Conservation (phyloP, 2,797 vertebrate species). For the Poeciliopsis paucimaculata region DNA sequence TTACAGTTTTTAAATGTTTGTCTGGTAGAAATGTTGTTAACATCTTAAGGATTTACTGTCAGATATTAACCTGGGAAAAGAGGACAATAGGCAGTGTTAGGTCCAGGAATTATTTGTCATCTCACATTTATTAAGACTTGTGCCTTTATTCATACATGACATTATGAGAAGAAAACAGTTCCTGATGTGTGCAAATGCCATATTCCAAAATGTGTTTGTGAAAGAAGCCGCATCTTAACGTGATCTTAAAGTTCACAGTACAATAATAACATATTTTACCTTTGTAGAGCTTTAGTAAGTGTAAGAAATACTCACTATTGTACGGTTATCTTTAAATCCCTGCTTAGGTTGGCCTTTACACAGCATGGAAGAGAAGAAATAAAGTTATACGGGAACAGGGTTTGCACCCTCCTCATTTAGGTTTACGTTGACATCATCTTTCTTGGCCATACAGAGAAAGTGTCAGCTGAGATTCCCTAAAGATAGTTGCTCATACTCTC, state of each 20-base stretch:
- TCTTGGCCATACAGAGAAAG: slow-evolving; percentile 19
- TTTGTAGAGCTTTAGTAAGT: neutral
- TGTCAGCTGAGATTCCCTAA: slow-evolving; percentile 30
- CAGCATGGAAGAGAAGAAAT: neutral
- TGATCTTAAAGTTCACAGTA: neutral
- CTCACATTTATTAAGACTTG: neutral
- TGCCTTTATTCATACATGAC: neutral
- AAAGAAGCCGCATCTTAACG: neutral
- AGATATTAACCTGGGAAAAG: neutral
- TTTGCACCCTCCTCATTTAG: slow-evolving; percentile 4
- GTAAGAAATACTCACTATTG: neutral
- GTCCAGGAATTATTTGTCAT: neutral
- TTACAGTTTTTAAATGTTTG: neutral
- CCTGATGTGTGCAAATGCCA: neutral
- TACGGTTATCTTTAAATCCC: neutral
- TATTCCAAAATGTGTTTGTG: neutral
- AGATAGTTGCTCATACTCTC: slow-evolving; percentile 44
- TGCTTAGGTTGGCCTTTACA: neutral
- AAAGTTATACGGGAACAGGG: slow-evolving; percentile 2
- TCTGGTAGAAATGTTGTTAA: neutral
- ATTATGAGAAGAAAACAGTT: neutral
- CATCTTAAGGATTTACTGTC: neutral
- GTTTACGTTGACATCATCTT: slow-evolving; percentile 14
- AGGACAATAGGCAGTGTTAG: neutral
- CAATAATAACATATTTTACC: neutral